These are phyloP conservation scores for Imbricaverruca yamaguchii DNA, from an alignment of 2,888 invertebrate genomes.

Conservation along the genomic window DNA sequence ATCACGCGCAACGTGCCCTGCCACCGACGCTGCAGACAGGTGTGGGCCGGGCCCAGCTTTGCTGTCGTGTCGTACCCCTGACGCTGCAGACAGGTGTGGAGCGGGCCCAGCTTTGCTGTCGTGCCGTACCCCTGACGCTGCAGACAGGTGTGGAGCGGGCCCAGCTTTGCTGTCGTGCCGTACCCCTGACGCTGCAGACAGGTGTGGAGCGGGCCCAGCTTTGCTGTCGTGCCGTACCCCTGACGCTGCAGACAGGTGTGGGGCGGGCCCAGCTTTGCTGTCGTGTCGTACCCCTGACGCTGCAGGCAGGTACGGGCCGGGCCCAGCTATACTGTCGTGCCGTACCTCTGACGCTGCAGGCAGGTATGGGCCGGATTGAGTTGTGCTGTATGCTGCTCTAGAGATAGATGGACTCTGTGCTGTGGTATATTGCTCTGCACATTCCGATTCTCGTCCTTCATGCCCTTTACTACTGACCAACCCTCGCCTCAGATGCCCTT, in stretches of 20 bases:
- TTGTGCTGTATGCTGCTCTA: too few relatives aligned
- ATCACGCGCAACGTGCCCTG: slow-evolving; percentile 97
- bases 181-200: slow-evolving; percentile 93
- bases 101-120: slow-evolving; percentile 34
- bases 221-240: too few relatives aligned
- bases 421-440: too few relatives aligned
- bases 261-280: too few relatives aligned
- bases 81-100: slow-evolving; percentile 76
- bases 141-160: slow-evolving; percentile 58
- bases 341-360: slow-evolving; percentile 60
- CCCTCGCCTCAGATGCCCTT: too few relatives aligned
- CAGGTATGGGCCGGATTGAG: slow-evolving; percentile 50
- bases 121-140: slow-evolving; percentile 94
- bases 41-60: slow-evolving; percentile 36
- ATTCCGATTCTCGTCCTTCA: too few relatives aligned
- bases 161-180: slow-evolving; percentile 56
- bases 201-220: slow-evolving; percentile 41
- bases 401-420: too few relatives aligned
- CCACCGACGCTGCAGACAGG: slow-evolving; percentile 86
- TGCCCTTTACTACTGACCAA: too few relatives aligned
- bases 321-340: too few relatives aligned
- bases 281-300: too few relatives aligned
- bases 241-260: too few relatives aligned
- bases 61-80: slow-evolving; percentile 80
- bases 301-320: too few relatives aligned